Conservation (phyloP, 2,888 invertebrate species). For the Drosophila pegasa region DNA sequence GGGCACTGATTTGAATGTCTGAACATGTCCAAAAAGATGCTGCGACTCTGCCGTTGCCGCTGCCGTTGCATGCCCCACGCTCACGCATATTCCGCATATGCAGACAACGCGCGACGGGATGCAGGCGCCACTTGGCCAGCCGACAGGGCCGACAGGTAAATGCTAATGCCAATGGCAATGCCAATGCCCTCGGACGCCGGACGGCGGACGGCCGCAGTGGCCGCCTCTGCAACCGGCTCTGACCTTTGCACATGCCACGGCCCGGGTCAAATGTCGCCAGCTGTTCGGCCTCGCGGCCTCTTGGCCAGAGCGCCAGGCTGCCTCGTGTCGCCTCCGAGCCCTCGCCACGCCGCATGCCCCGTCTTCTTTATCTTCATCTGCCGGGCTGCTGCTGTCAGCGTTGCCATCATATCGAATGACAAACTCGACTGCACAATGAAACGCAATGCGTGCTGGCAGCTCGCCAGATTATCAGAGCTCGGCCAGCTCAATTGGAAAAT, state of each 20-base stretch:
- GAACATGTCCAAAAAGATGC: slow-evolving; percentile 49
- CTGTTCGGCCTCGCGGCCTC: slow-evolving; percentile 24
- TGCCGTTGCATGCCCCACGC: slow-evolving; percentile 46
- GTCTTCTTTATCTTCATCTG: slow-evolving; percentile 51
- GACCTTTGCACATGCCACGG: slow-evolving; percentile 79
- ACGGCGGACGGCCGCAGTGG: slow-evolving; percentile 16
- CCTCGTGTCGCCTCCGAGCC: slow-evolving; percentile 1
- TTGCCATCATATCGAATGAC: slow-evolving; percentile 79
- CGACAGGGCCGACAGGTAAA: slow-evolving; percentile 51
- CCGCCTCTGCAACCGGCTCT: slow-evolving; percentile 69
- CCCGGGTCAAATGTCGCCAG: slow-evolving; percentile 55
- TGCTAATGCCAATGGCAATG: slow-evolving; percentile 45
- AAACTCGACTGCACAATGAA: slow-evolving; percentile 62
- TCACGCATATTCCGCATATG: slow-evolving; percentile 83
- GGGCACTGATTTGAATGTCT: slow-evolving; percentile 76
- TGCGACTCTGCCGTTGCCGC: slow-evolving; percentile 8
- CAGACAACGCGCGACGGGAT: slow-evolving; percentile 85
- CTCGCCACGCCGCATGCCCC: neutral
- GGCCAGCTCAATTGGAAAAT: slow-evolving; percentile 73
- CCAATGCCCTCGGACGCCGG: slow-evolving; percentile 55
- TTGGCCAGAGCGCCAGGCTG: slow-evolving; percentile 30
- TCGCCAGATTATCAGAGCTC: slow-evolving; percentile 64
- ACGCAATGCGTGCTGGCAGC: slow-evolving; percentile 53
- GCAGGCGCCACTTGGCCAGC: slow-evolving; percentile 83
- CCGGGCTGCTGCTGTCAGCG: slow-evolving; percentile 62